These are phyloP conservation scores for Notothenia coriiceps DNA, from an alignment of 2,113 vertebrate species.

Conservation along the genomic window DNA sequence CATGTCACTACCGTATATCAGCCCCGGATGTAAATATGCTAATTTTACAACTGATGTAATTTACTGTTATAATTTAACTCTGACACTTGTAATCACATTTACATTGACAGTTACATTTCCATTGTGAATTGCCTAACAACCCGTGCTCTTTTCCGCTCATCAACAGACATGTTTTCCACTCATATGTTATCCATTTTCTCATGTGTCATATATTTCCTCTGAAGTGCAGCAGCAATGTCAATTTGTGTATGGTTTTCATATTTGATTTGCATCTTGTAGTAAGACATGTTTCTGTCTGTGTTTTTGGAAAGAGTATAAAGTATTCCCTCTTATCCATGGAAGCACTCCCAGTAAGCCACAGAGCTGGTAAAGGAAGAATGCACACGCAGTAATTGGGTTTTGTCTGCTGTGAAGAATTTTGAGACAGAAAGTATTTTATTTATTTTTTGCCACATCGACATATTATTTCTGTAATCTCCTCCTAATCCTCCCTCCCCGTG, in stretches of 20 bases:
- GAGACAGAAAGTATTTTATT: slow-evolving; percentile 35
- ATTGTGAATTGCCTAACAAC: slow-evolving; percentile 32
- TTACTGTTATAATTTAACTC: slow-evolving; percentile 29
- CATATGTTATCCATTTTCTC: slow-evolving; percentile 32
- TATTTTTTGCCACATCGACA: slow-evolving; percentile 47
- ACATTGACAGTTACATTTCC: slow-evolving; percentile 19
- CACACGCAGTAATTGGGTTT: slow-evolving; percentile 59
- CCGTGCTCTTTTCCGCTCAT: slow-evolving; percentile 8
- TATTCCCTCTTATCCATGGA: slow-evolving; percentile 52
- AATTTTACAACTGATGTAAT: slow-evolving; percentile 43
- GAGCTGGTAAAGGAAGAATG: slow-evolving; percentile 34
- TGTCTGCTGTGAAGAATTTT: slow-evolving; percentile 60
- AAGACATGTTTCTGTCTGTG: slow-evolving; percentile 32
- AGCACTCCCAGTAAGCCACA: slow-evolving; percentile 59
- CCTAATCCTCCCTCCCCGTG: slow-evolving; percentile 54
- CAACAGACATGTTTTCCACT: not conserved
- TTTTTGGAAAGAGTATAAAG: slow-evolving; percentile 24
- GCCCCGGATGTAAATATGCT: slow-evolving; percentile 65
- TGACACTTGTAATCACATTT: slow-evolving; percentile 35
- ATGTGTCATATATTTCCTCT: slow-evolving; percentile 30
- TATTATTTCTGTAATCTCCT: slow-evolving; percentile 75
- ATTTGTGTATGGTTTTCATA: slow-evolving; percentile 55
- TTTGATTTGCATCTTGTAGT: slow-evolving; percentile 68
- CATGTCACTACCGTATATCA: slow-evolving; percentile 32
- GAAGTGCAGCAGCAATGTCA: slow-evolving; percentile 52